Base-by-base conservation (phyloP, 2,113 vertebrate genomes). In the Anas platyrhynchos region DNA sequence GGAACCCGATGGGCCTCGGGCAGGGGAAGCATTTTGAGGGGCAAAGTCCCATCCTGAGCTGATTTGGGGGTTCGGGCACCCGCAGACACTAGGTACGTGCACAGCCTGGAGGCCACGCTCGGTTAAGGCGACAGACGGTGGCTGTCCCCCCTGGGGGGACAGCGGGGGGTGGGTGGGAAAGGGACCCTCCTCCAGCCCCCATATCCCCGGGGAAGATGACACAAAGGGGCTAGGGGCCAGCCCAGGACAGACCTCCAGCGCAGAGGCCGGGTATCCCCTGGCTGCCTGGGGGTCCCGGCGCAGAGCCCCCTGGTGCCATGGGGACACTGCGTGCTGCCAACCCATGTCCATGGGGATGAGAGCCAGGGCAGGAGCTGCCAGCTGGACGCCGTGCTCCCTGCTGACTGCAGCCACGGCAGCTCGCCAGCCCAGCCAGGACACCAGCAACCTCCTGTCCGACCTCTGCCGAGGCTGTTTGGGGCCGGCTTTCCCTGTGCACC, bases 41-140 rank as follows among this genome's bases (percentile, higher is more conserved):
- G 73, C 0, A 0, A 93, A 78, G 72, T 91, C 68, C 66, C 83
- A 86, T 88, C 94, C 94, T 95, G 91, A 93, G 89, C 88, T 83
- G 79, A 44, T 73, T 93, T 8, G 54, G 85, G 78, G 74, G 27
- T 72, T 86, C 15, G 54, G 87, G 75, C 88, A 76, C 92, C 48
- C 5, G 0, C 82, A 75, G 73, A 94, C 94, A 85, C 55, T 27
- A 29, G 36, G 65, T 83, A 61, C 0, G 16, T 84, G 83, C 94
- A 92, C 58, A 90, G 84, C 88, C 89, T n/a, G 66, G 80, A 88
- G 88, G 94, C 95, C 91, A 95, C 29, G 1, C 94, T 91, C 11
- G 16, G 25, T 96, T 96, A 94, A 96, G 96, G 97, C 91, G 84
- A 96, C 80, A 89, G 84, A 91, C 3, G 90, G 94, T 85, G 88